Percentiles rank a stretch among this genome's conserved stretches.
Evolutionary conservation across 2,888 invertebrate genomes (phyloP).

Genomic region (Rotaria macrura): DNA sequence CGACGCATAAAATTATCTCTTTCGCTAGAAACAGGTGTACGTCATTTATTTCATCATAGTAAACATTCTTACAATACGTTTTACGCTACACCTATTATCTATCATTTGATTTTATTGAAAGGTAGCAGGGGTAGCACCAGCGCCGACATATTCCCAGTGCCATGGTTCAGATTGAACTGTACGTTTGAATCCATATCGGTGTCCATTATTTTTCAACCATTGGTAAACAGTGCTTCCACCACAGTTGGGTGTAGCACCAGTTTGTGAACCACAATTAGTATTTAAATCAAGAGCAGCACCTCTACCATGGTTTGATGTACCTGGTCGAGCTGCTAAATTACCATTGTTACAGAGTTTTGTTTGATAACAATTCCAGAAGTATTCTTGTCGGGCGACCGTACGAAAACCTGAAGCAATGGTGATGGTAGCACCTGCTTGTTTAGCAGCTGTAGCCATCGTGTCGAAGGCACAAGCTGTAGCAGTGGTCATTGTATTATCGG

Average conservation of each 20-base stretch:
- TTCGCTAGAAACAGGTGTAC: no score
- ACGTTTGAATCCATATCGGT: neutral
- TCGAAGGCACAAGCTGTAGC: neutral
- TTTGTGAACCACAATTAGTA: neutral
- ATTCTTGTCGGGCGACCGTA: neutral
- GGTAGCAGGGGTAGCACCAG: neutral
- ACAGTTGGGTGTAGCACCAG: neutral
- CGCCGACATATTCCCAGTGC: neutral
- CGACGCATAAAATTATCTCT: no score
- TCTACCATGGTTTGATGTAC: neutral
- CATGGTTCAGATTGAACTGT: neutral
- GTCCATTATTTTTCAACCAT: neutral
- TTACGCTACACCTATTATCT: no score
- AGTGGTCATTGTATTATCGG: neutral
- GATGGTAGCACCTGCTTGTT: neutral
- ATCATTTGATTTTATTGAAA: no score
- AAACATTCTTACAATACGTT: no score
- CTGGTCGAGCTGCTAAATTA: neutral
- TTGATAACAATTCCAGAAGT: neutral
- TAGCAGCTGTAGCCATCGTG: neutral
- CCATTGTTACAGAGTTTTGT: neutral
- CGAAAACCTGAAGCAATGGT: neutral
- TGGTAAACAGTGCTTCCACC: neutral
- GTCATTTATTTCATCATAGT: no score
- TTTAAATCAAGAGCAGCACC: neutral